Evolutionary conservation across 1,140 invertebrate species (phyloP).

Genomic region (Homarus americanus): DNA sequence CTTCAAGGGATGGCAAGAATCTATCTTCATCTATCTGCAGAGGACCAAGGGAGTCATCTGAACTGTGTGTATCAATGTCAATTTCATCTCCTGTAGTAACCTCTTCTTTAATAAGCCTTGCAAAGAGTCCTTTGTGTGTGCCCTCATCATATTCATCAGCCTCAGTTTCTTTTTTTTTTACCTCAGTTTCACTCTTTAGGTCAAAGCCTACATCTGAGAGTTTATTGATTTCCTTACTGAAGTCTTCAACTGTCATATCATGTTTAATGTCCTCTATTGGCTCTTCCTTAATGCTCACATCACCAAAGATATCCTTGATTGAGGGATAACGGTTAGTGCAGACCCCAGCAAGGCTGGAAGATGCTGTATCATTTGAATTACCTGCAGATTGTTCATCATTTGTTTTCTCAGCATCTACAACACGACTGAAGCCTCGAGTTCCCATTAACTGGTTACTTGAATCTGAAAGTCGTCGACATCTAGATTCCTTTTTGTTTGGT

Average conservation of each 20-base stretch:
- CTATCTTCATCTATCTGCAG: constrained; percentile 56
- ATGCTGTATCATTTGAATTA: background rate
- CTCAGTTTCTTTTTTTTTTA: background rate
- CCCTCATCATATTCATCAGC: background rate
- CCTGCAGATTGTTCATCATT: background rate
- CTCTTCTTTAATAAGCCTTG: constrained; percentile 59
- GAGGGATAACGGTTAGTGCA: constrained; percentile 62
- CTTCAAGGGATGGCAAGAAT: constrained; percentile 19
- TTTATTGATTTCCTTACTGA: constrained; percentile 59
- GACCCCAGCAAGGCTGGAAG: constrained; percentile 41
- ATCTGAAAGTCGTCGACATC: constrained; percentile 16
- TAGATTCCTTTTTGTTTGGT: background rate
- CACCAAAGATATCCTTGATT: constrained; percentile 63
- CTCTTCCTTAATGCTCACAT: constrained; percentile 62
- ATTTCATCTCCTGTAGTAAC: constrained; percentile 17
- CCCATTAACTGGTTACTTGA: background rate
- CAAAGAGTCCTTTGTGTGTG: constrained; percentile 51
- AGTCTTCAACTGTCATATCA: constrained; percentile 62
- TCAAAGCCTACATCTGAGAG: constrained; percentile 8
- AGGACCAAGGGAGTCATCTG: constrained; percentile 52
- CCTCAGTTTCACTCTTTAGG: background rate
- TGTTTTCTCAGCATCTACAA: background rate
- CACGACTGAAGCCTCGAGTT: background rate
- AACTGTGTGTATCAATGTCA: constrained; percentile 31
- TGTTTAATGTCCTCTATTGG: constrained; percentile 46